Base-by-base conservation (phyloP, 2,888 invertebrate genomes). In the Zele albiditarsus region DNA sequence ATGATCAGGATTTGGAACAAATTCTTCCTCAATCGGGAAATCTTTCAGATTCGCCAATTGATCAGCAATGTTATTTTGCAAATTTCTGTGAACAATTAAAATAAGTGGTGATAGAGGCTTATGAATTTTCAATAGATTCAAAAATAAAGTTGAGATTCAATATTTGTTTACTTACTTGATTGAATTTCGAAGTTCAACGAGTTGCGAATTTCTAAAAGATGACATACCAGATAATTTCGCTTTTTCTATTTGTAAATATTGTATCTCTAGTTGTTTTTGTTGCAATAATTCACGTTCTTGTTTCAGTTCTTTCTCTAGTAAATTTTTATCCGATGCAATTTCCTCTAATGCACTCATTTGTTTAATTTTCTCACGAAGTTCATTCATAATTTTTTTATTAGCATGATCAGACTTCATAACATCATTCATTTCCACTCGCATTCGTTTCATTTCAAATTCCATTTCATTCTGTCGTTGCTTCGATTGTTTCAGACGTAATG, bases 221-320 rank as follows among this genome's bases (percentile, higher is more conserved):
- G 80, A 82, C 25, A 86, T 75, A 46, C 80, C 79, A 1, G 79
- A 74, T 8, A 85, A 72, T 72, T 86, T 86, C 3, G 86, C 83
- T 66, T 80, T 85, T 65, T 86, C 86, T 6, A 86, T 75, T 31
- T 76, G 82, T 46, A 86, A 49, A 73, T 79, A 83, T 67, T 86
- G 81, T 12, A 73, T 71, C 31, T 84, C 82, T 73, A 84, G 76
- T 42, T 77, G 75, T 58, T 80, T 77, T 31, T 85, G 81, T 20
- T 81, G 79, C 4, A 80, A 79, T 3, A 82, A 71, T 71, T 86
- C 83, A 0, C 74, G 81, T 74, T 84, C 82, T 42, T 85, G 81
- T 46, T 72, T 77, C 0, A 85, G 73, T 38, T 82, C 81, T 23
- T 71, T 82, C 38, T 67, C 68, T 3, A 68, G 46, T 49, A 28